phyloP scores from a whole-genome alignment of 2,888 invertebrate genomes.

The Urechis unicinctus region DNA sequence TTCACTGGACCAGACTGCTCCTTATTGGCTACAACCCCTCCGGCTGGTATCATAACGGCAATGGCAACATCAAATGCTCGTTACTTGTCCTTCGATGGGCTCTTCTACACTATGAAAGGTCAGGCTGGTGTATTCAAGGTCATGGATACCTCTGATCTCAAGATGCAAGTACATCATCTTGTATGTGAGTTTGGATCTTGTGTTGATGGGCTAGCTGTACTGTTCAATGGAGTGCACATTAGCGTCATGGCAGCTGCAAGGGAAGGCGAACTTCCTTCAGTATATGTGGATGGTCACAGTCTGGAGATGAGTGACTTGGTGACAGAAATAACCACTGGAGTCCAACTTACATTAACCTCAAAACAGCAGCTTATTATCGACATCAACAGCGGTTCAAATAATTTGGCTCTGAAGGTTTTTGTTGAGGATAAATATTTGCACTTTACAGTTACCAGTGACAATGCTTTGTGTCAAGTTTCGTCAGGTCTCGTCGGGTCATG shows the following conservation, averaged over 20 bases:
- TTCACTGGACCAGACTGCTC: conserved; percentile 22
- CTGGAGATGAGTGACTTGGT: not conserved
- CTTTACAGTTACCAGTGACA: conserved; percentile 3
- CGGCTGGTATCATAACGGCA: conserved; percentile 16
- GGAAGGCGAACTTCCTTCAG: not conserved
- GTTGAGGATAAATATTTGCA: not conserved
- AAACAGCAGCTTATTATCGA: not conserved
- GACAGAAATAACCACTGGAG: not conserved
- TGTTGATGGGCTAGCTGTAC: conserved; percentile 24
- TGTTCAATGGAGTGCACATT: conserved; percentile 5
- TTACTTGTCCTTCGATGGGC: conserved; percentile 25
- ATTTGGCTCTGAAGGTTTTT: no score
- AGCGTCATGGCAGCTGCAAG: not conserved
- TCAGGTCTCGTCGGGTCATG: conserved; percentile 25
- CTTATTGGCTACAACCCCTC: conserved; percentile 16
- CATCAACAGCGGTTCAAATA: no score
- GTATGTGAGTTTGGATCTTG: conserved; percentile 27
- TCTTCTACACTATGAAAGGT: conserved; percentile 7
- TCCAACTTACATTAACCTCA: not conserved
- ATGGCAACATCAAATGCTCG: conserved; percentile 24
- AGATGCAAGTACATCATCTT: conserved; percentile 24
- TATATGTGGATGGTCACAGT: not conserved
- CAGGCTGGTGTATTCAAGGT: not conserved
- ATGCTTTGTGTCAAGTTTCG: conserved; percentile 17
- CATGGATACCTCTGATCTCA: conserved; percentile 5